A percentile compares a stretch with the other conserved stretches of the same genome.
Conservation (phyloP, 2,113 vertebrate genomes). For the Xerus inauris region DNA sequence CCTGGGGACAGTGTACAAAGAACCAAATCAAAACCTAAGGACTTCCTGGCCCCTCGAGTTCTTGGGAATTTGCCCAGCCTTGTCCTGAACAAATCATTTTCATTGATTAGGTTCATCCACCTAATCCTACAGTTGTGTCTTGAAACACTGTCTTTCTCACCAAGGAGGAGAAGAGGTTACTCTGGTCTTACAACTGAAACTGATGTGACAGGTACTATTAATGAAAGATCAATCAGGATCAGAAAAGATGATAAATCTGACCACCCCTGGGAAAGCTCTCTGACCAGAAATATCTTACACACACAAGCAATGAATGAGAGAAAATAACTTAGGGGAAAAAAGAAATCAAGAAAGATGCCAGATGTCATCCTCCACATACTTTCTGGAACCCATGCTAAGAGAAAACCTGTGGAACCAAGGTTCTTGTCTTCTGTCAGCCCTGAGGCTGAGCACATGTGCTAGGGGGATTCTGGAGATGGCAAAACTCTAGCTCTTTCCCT, state of each 20-base stretch:
- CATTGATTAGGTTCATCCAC: background rate
- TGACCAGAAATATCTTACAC: background rate
- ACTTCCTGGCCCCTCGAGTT: too few species aligned
- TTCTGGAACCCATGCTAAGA: background rate
- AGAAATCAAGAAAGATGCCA: background rate
- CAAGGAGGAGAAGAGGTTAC: background rate
- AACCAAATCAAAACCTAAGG: background rate
- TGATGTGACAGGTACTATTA: too few species aligned
- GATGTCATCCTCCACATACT: background rate
- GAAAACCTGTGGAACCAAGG: background rate
- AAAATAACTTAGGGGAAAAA: background rate
- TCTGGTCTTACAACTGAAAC: background rate
- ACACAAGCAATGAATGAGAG: background rate
- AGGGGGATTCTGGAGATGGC: background rate
- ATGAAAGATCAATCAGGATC: background rate
- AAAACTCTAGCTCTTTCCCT: background rate
- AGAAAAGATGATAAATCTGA: background rate
- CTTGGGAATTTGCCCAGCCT: background rate
- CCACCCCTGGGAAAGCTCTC: conserved; percentile 19
- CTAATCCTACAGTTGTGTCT: background rate
- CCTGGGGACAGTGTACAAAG: background rate
- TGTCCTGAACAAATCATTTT: background rate
- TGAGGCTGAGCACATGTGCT: background rate
- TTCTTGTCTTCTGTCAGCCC: background rate
- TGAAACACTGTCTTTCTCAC: background rate